Evolutionary conservation across 2,113 vertebrate species (phyloP).

Genomic region (Haliaeetus leucogaster): DNA sequence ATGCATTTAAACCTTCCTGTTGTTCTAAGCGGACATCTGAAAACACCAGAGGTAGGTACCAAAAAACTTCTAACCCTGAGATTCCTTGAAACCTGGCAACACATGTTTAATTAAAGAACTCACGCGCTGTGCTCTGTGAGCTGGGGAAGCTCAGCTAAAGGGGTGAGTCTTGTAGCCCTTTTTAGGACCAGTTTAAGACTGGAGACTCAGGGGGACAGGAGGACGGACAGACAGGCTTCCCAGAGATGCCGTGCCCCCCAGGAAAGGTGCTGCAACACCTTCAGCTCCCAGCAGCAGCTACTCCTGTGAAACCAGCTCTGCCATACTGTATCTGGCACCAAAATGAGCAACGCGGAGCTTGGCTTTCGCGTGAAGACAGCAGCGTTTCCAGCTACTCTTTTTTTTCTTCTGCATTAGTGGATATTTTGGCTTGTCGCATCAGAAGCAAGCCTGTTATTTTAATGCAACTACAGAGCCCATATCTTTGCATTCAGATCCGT

Average conservation of each 20-base stretch:
- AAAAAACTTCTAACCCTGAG: background rate
- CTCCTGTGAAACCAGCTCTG: background rate
- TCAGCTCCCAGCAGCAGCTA: background rate
- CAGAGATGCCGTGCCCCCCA: rapidly evolving
- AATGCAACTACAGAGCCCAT: rapidly evolving
- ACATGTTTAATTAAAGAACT: background rate
- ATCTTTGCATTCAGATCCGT: too few species aligned
- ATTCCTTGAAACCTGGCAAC: background rate
- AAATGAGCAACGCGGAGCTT: background rate
- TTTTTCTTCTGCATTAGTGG: background rate
- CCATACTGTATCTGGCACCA: background rate
- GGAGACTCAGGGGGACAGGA: too few species aligned
- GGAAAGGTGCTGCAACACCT: background rate
- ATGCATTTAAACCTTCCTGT: background rate
- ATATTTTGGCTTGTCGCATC: background rate
- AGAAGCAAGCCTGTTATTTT: background rate
- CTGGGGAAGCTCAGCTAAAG: background rate
- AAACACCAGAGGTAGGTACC: background rate
- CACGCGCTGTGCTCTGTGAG: rapidly evolving
- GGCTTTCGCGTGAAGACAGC: background rate
- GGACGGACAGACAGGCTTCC: background rate
- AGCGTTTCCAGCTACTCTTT: background rate
- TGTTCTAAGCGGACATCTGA: background rate
- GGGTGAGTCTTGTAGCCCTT: background rate
- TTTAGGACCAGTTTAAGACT: background rate